Evolutionary conservation across 2,888 invertebrate species (phyloP).

Genomic region (Oligia fasciuncula): DNA sequence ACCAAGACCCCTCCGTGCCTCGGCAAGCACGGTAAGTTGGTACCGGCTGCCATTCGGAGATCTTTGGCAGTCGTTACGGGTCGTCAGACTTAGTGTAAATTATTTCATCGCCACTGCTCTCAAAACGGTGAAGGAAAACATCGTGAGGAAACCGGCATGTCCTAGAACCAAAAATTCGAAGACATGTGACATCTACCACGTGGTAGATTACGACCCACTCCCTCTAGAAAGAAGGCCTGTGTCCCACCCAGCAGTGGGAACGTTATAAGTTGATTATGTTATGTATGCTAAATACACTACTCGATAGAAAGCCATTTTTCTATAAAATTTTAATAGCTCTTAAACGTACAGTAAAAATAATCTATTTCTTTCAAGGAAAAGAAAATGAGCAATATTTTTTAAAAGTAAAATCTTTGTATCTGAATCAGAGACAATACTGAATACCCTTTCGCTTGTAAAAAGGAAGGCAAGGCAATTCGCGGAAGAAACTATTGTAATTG

Average conservation of each 20-base stretch:
- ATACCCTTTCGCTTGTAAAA: neutral
- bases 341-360: neutral
- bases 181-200: too few relatives aligned
- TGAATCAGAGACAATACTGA: slow-evolving; percentile 8
- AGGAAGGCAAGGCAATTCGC: neutral
- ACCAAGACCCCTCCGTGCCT: neutral
- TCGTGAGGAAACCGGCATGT: neutral
- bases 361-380: neutral
- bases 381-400: slow-evolving; percentile 20
- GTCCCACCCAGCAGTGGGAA: neutral
- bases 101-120: neutral
- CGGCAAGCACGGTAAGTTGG: neutral
- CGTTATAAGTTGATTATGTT: neutral
- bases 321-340: slow-evolving; percentile 12
- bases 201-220: neutral
- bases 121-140: neutral
- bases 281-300: neutral
- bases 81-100: neutral
- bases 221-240: neutral
- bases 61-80: neutral
- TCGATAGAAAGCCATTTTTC: neutral
- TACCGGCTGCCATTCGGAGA: neutral
- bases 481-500: neutral
- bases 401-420: neutral
- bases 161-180: neutral